A percentile compares a stretch with the other conserved stretches of the same genome.
phyloP scores from a whole-genome alignment of 2,888 invertebrate genomes.

The Emmelina monodactyla region DNA sequence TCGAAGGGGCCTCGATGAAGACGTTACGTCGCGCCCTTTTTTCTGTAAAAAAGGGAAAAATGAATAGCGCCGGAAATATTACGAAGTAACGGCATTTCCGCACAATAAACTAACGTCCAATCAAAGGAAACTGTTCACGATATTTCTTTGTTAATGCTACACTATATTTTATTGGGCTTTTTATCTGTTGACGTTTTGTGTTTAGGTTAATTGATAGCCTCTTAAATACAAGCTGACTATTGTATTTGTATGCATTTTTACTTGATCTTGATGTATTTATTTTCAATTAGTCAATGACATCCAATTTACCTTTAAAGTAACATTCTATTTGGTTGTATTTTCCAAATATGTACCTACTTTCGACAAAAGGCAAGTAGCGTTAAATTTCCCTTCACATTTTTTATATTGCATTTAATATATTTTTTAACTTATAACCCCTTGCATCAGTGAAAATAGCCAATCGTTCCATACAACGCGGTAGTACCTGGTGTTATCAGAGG shows the following conservation, averaged over 20 bases:
- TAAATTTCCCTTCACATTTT: too few relatives aligned
- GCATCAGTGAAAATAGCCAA: too few relatives aligned
- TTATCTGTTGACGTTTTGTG: constrained; percentile 46
- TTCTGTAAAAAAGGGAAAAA: constrained; percentile 60
- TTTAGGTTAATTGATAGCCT: constrained; percentile 43
- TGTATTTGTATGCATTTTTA: constrained; percentile 13
- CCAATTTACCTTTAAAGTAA: too few relatives aligned
- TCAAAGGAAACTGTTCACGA: constrained; percentile 55
- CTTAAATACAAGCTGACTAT: constrained; percentile 15
- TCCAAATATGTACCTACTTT: too few relatives aligned
- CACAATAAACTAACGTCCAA: constrained; percentile 65
- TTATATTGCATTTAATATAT: too few relatives aligned
- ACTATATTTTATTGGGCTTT: constrained; percentile 62
- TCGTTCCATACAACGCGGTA: constrained; percentile 1
- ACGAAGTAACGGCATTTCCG: constrained; percentile 64
- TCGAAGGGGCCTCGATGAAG: constrained; percentile 45
- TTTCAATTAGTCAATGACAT: too few relatives aligned
- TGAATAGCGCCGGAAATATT: constrained; percentile 65
- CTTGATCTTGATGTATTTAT: too few relatives aligned
- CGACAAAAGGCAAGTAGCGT: too few relatives aligned
- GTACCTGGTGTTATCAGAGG: constrained; percentile 51
- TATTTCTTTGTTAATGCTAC: constrained; percentile 61
- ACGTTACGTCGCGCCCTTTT: constrained; percentile 62
- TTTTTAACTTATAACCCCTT: too few relatives aligned
- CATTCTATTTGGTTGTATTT: too few relatives aligned